A percentile compares a stretch with the other conserved stretches of the same genome.
These are phyloP conservation scores for Acinonyx jubatus DNA, from an alignment of 2,113 vertebrate species.

Conservation along the genomic window DNA sequence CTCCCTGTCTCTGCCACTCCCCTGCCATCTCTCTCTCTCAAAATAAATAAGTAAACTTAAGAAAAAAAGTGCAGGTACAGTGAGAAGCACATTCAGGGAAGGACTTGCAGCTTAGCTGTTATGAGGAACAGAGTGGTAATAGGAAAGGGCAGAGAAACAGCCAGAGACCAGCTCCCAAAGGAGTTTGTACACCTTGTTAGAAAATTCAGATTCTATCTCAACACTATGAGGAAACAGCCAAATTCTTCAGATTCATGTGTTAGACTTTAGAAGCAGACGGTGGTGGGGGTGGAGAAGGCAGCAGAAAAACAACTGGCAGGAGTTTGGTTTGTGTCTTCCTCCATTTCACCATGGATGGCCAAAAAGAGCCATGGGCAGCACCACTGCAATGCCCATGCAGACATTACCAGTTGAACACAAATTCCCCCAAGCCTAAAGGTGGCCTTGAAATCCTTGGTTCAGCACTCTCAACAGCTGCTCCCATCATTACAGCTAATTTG, in stretches of 20 bases:
- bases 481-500: neutral
- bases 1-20: too few relatives aligned
- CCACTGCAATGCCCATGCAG: neutral
- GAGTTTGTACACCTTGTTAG: neutral
- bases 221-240: neutral
- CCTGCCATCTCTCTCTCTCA: too few relatives aligned
- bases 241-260: neutral
- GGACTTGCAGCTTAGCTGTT: neutral
- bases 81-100: neutral
- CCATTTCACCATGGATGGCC: neutral
- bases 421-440: neutral
- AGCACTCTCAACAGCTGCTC: neutral
- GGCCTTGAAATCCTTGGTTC: neutral
- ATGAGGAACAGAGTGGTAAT: neutral
- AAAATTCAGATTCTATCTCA: neutral
- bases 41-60: too few relatives aligned
- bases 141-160: neutral
- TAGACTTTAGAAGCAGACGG: neutral
- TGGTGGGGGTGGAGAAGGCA: neutral
- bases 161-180: neutral
- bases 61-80: neutral
- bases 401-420: neutral
- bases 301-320: neutral
- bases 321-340: neutral
- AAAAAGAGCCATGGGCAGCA: too few relatives aligned